These are phyloP conservation scores for Lomographa bimaculata DNA, from an alignment of 2,888 invertebrate genomes.

Conservation along the genomic window DNA sequence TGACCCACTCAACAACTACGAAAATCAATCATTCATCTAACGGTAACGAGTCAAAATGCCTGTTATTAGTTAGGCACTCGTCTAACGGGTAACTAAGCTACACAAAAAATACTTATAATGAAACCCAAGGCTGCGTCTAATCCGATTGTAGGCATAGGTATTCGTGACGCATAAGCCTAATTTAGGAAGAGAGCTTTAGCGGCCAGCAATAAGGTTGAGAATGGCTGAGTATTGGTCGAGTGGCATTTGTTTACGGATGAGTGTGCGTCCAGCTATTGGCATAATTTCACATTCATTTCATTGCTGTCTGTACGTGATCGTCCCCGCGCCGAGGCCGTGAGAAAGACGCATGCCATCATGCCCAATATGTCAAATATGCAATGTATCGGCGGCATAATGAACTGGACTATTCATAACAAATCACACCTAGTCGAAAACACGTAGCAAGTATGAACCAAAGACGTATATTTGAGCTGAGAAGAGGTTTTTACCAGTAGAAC, in stretches of 20 bases:
- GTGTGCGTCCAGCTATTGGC: constrained; percentile 45
- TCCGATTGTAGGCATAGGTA: constrained; percentile 24
- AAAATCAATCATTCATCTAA: constrained; percentile 25
- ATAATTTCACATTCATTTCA: constrained; percentile 66
- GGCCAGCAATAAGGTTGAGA: constrained; percentile 31
- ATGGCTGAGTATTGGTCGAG: constrained; percentile 13
- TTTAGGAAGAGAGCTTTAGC: constrained; percentile 10
- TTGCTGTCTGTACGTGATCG: constrained; percentile 51
- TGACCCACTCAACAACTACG: constrained; percentile 19
- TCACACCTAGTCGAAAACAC: constrained; percentile 14
- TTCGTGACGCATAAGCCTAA: constrained; percentile 6
- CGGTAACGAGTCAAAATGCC: constrained; percentile 35
- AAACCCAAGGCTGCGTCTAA: constrained; percentile 27
- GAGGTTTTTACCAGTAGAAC: constrained; percentile 1
- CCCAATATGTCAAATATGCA: constrained; percentile 44
- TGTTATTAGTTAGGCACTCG: constrained; percentile 21
- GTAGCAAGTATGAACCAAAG: no score
- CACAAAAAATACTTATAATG: constrained; percentile 31
- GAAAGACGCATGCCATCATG: constrained; percentile 62
- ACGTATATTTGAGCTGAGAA: constrained; percentile 6
- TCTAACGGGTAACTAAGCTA: constrained; percentile 21
- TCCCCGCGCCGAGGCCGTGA: constrained; percentile 62
- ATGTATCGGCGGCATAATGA: constrained; percentile 20
- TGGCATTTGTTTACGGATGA: constrained; percentile 35
- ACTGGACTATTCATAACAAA: constrained; percentile 1